Conservation (phyloP, 1,140 invertebrate genomes). For the Drosophila melanica region DNA sequence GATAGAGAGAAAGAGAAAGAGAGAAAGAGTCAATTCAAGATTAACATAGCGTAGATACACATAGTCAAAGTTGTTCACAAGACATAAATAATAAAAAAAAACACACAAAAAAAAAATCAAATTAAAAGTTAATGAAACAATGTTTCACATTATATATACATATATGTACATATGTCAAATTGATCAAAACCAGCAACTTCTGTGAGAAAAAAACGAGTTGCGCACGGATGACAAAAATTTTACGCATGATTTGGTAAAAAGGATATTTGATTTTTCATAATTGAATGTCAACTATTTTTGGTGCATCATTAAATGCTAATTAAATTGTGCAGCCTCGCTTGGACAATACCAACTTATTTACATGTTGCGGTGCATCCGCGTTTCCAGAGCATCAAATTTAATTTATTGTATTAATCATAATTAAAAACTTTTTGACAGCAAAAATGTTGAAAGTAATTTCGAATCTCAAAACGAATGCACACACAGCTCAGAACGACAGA, state of each 20-base stretch:
- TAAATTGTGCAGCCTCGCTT: slow-evolving; percentile 25
- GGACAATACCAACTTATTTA: slow-evolving; percentile 29
- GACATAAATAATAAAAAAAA: slow-evolving; percentile 4
- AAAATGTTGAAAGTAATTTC: slow-evolving; percentile 4
- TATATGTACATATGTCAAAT: background rate
- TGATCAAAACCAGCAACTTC: slow-evolving; percentile 1
- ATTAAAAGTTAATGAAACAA: slow-evolving; percentile 24
- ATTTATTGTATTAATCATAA: slow-evolving; percentile 34
- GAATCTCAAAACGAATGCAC: slow-evolving; percentile 15
- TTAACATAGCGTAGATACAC: slow-evolving; percentile 21
- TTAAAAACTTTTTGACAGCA: slow-evolving; percentile 17
- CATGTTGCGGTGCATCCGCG: slow-evolving; percentile 16
- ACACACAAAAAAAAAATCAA: slow-evolving; percentile 18
- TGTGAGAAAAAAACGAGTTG: slow-evolving; percentile 5
- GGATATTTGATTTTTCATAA: slow-evolving; percentile 19
- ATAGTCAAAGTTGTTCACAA: slow-evolving; percentile 9
- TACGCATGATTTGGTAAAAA: background rate
- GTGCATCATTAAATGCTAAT: slow-evolving; percentile 47
- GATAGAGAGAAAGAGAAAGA: slow-evolving; percentile 5
- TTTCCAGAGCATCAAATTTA: slow-evolving; percentile 11
- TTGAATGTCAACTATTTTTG: slow-evolving; percentile 26
- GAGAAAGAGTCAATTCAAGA: slow-evolving; percentile 17
- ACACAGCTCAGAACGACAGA: slow-evolving; percentile 20
- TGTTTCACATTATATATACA: background rate
- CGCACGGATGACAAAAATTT: slow-evolving; percentile 13